phyloP scores from a whole-genome alignment of 2,888 invertebrate genomes.

The Biston betularia region DNA sequence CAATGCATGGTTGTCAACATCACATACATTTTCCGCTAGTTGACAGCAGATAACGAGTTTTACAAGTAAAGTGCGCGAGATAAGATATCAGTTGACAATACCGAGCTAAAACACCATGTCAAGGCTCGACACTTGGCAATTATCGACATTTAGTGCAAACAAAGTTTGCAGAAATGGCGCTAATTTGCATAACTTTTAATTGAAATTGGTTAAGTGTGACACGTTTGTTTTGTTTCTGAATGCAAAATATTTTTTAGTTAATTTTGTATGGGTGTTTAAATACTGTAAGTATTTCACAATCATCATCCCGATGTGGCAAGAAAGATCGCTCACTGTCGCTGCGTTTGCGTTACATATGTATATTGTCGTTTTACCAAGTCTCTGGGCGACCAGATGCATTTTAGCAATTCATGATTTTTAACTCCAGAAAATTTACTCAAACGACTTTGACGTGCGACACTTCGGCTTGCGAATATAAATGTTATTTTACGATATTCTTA shows the following conservation, averaged over 20 bases:
- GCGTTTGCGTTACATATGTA: too few relatives aligned
- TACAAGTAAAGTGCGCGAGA: slow-evolving; percentile 23
- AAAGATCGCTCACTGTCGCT: too few relatives aligned
- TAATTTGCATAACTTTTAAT: slow-evolving; percentile 5
- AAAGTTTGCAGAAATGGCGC: slow-evolving; percentile 3
- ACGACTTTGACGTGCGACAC: too few relatives aligned
- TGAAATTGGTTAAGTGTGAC: background rate
- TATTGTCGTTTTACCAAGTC: too few relatives aligned
- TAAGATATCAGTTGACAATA: slow-evolving; percentile 40
- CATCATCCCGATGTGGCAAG: too few relatives aligned
- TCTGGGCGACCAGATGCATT: too few relatives aligned
- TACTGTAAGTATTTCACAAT: background rate
- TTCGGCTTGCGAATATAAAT: too few relatives aligned
- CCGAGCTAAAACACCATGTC: slow-evolving; percentile 38
- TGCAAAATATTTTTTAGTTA: background rate
- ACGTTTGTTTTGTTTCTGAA: background rate
- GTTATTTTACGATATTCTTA: too few relatives aligned
- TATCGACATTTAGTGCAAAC: slow-evolving; percentile 21
- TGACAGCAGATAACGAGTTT: slow-evolving; percentile 21
- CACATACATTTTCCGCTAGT: slow-evolving; percentile 12
- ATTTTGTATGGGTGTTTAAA: background rate
- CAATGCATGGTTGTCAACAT: slow-evolving; percentile 10
- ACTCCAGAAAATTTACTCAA: too few relatives aligned
- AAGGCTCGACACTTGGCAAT: slow-evolving; percentile 28
- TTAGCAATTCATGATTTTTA: too few relatives aligned